Evolutionary conservation across 2,888 invertebrate genomes (phyloP).

Genomic region (Drosophila setosimentum): DNA sequence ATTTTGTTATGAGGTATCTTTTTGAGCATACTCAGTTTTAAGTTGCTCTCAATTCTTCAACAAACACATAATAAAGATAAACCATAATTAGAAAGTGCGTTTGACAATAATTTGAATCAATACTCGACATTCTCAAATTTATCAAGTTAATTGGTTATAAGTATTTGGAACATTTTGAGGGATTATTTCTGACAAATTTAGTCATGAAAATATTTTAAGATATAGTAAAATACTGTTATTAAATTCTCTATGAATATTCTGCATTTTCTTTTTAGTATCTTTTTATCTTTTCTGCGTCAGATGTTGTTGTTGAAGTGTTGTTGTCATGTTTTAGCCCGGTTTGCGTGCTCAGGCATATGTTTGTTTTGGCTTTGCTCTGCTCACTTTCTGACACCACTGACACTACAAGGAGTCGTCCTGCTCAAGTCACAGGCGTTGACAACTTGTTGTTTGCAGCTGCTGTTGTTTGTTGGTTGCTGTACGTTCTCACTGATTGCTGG

Average conservation of each 20-base stretch:
- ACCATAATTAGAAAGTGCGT: no score
- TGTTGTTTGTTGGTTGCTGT: conserved; percentile 8
- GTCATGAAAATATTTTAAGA: not conserved
- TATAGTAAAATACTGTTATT: no score
- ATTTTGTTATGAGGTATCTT: not conserved
- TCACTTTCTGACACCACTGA: conserved; percentile 47
- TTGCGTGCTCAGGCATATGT: conserved; percentile 63
- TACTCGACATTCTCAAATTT: not conserved
- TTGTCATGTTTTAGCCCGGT: conserved; percentile 51
- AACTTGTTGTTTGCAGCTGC: conserved; percentile 52
- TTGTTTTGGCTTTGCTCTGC: conserved; percentile 41
- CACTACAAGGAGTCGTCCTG: conserved; percentile 45
- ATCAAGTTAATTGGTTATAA: not conserved
- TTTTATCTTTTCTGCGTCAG: conserved; percentile 4
- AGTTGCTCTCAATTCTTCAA: no score
- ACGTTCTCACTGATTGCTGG: conserved; percentile 8
- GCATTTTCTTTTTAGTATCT: not conserved
- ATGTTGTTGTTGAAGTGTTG: conserved; percentile 29
- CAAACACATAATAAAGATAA: no score
- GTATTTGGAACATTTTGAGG: rapidly evolving
- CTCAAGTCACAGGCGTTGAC: conserved; percentile 44
- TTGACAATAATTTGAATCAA: no score
- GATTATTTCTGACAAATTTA: not conserved
- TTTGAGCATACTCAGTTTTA: no score
- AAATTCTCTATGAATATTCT: not conserved